A percentile compares a stretch with the other conserved stretches of the same genome.
phyloP scores from a whole-genome alignment of 2,113 vertebrate species.

The Ahaetulla prasina region DNA sequence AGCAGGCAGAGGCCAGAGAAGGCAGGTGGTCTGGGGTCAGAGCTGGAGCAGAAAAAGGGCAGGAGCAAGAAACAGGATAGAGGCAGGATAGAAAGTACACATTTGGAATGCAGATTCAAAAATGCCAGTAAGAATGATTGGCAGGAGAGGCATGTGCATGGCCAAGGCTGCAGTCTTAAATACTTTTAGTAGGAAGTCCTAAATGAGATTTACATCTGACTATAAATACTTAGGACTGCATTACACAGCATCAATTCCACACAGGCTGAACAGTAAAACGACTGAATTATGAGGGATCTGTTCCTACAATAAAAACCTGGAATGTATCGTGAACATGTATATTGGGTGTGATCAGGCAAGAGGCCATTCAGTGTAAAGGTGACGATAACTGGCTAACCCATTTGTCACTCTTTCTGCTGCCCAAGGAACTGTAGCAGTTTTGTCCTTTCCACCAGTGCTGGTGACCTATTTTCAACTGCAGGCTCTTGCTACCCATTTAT shows the following conservation, averaged over 20 bases:
- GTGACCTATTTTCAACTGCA: background rate
- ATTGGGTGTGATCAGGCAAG: background rate
- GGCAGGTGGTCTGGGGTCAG: background rate
- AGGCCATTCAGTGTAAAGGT: background rate
- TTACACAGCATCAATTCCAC: background rate
- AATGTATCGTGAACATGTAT: background rate
- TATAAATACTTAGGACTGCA: background rate
- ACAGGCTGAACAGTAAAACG: background rate
- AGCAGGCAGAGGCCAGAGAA: background rate
- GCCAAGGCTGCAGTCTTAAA: background rate
- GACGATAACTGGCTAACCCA: background rate
- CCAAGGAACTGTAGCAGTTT: background rate
- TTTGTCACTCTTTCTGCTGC: background rate
- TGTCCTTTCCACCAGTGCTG: background rate
- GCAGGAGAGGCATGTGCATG: background rate
- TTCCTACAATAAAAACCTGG: background rate
- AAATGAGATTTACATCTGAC: background rate
- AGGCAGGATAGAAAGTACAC: background rate
- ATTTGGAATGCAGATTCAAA: background rate
- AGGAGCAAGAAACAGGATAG: slow-evolving; percentile 1
- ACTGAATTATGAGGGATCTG: background rate
- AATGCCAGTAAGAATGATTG: background rate
- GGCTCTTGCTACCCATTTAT: background rate
- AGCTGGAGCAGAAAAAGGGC: slow-evolving; percentile 8
- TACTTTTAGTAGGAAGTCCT: background rate